These are phyloP conservation scores for Odontothrips loti DNA, from an alignment of 2,888 invertebrate species.

Conservation along the genomic window DNA sequence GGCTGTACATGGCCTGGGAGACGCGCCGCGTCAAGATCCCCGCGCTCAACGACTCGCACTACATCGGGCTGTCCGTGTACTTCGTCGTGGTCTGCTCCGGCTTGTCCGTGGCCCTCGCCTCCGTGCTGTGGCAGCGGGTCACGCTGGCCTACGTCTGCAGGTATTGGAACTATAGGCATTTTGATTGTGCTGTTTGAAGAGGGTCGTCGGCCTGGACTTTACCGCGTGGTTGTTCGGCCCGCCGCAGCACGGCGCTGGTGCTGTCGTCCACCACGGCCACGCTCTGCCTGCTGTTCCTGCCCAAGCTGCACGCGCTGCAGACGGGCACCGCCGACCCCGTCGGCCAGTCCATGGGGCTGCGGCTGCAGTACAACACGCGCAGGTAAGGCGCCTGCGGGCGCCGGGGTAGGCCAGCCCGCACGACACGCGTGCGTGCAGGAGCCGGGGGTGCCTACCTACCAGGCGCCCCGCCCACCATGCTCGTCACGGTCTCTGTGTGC, in stretches of 20 bases:
- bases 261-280: slow-evolving; percentile 82
- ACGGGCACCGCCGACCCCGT: slow-evolving; percentile 69
- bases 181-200: too few species aligned
- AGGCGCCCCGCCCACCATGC: background rate
- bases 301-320: slow-evolving; percentile 71
- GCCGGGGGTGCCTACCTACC: background rate
- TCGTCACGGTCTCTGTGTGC: slow-evolving; percentile 30
- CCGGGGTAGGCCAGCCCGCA: too few species aligned
- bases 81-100: slow-evolving; percentile 84
- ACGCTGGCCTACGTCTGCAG: slow-evolving; percentile 71
- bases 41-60: slow-evolving; percentile 87
- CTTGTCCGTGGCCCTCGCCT: slow-evolving; percentile 82
- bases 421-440: too few species aligned
- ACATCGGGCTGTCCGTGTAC: slow-evolving; percentile 90
- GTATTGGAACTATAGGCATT: background rate
- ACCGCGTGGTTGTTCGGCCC: background rate
- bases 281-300: slow-evolving; percentile 77
- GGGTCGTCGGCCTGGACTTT: too few species aligned
- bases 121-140: slow-evolving; percentile 76
- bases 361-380: slow-evolving; percentile 83
- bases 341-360: slow-evolving; percentile 81
- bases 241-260: slow-evolving; percentile 68
- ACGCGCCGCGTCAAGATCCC: slow-evolving; percentile 87
- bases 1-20: slow-evolving; percentile 95
- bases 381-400: slow-evolving; percentile 42